These are phyloP conservation scores for Pseudanteris insignis DNA, from an alignment of 2,888 invertebrate genomes.

Conservation along the genomic window DNA sequence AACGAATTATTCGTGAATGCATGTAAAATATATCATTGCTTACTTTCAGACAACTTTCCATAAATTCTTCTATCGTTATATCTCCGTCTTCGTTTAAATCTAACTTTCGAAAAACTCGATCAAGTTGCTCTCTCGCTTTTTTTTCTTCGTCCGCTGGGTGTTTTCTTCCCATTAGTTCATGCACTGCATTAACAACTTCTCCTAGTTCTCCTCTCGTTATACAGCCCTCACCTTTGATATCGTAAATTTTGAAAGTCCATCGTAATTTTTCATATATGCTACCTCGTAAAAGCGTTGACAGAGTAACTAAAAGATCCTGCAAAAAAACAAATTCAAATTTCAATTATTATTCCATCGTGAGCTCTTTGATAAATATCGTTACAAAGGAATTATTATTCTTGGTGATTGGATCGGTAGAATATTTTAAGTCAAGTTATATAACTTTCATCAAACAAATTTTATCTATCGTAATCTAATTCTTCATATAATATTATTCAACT, in stretches of 20 bases:
- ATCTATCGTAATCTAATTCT: no score
- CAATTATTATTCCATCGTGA: no score
- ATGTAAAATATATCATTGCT: conserved; percentile 29
- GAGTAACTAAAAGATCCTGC: conserved; percentile 92
- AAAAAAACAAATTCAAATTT: conserved; percentile 49
- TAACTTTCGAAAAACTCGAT: conserved; percentile 87
- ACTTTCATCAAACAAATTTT: no score
- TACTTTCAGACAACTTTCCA: conserved; percentile 91
- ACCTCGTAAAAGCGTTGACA: conserved; percentile 91
- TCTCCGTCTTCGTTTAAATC: conserved; percentile 93
- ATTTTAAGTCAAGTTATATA: no score
- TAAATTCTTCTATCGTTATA: conserved; percentile 94
- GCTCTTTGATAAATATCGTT: no score
- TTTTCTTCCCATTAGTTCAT: conserved; percentile 86
- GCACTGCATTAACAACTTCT: conserved; percentile 88
- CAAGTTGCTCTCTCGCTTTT: conserved; percentile 87
- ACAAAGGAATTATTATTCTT: no score
- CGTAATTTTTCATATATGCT: conserved; percentile 92
- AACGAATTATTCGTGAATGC: no score
- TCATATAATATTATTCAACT: no score
- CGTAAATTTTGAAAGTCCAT: conserved; percentile 97
- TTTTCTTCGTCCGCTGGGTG: conserved; percentile 84
- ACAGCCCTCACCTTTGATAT: conserved; percentile 95
- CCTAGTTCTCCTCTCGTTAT: conserved; percentile 90
- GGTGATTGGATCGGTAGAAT: no score